A percentile compares a stretch with the other conserved stretches of the same genome.
Conservation (phyloP, 2,113 vertebrate species). For the Lynx canadensis region DNA sequence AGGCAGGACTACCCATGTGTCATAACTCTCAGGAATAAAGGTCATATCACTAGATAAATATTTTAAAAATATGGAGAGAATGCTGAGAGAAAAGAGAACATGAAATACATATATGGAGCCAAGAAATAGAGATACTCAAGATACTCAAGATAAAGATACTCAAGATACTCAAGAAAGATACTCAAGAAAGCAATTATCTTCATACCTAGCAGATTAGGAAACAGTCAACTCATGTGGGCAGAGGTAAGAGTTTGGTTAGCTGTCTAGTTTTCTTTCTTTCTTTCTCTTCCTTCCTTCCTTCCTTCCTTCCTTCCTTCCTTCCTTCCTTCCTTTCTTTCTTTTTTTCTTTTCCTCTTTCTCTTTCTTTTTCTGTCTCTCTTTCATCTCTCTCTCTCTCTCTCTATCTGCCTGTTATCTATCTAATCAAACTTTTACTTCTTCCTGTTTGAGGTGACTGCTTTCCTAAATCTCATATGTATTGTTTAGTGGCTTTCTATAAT, state of each 20-base stretch:
- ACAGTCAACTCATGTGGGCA: not conserved
- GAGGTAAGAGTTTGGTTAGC: not conserved
- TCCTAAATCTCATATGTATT: not conserved
- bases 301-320: too few relatives aligned
- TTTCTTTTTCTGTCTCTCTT: not conserved
- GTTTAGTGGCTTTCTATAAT: not conserved
- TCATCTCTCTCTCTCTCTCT: not conserved
- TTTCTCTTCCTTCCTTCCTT: rapidly evolving
- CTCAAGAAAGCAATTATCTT: not conserved
- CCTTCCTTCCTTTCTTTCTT: too few relatives aligned
- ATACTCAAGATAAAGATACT: not conserved
- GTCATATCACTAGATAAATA: not conserved
- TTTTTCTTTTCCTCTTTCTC: too few relatives aligned
- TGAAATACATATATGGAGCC: not conserved
- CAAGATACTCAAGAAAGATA: not conserved
- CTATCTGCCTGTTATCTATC: not conserved
- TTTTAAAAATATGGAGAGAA: not conserved
- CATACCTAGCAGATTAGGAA: not conserved
- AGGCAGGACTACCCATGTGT: not conserved
- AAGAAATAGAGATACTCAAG: not conserved
- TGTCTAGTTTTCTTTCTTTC: not conserved
- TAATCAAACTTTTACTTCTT: not conserved
- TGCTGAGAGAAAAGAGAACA: not conserved
- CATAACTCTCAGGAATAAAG: not conserved
- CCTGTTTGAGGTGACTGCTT: not conserved